phyloP scores from a whole-genome alignment of 2,113 vertebrate species.

The Mesocricetus auratus region DNA sequence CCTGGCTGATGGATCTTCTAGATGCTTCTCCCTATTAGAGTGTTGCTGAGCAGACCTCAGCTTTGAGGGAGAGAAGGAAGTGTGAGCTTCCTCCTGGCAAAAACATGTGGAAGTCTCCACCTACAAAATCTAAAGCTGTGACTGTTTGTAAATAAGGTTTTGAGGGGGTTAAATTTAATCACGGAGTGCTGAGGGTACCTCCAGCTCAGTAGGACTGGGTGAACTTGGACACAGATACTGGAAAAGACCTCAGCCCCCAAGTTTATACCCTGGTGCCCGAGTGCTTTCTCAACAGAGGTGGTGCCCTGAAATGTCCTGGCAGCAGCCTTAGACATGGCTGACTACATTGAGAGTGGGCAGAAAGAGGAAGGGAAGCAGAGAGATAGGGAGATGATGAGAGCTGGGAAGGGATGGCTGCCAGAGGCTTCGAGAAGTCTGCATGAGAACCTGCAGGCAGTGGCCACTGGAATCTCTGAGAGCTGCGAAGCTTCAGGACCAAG shows the following conservation, averaged over 20 bases:
- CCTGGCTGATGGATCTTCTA: accelerated
- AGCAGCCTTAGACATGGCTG: neutral
- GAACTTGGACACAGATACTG: accelerated
- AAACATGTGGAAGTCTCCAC: accelerated
- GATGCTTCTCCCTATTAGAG: neutral
- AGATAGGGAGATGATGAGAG: neutral
- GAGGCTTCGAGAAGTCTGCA: neutral
- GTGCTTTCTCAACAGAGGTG: neutral
- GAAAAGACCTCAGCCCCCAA: neutral
- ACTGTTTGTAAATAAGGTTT: neutral
- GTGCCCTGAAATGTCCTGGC: no score
- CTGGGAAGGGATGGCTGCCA: accelerated
- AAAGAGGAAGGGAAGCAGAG: neutral
- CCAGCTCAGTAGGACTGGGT: neutral
- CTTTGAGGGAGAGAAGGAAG: neutral
- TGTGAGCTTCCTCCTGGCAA: accelerated
- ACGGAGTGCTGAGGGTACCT: no score
- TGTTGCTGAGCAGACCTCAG: neutral
- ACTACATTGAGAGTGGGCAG: neutral
- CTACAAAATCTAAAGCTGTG: accelerated
- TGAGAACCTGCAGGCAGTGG: neutral
- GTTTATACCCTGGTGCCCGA: neutral
- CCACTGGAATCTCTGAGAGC: neutral
- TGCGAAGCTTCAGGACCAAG: no score
- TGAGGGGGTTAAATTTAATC: no score